Conservation (phyloP, 2,113 vertebrate genomes). For the Scopus umbretta region DNA sequence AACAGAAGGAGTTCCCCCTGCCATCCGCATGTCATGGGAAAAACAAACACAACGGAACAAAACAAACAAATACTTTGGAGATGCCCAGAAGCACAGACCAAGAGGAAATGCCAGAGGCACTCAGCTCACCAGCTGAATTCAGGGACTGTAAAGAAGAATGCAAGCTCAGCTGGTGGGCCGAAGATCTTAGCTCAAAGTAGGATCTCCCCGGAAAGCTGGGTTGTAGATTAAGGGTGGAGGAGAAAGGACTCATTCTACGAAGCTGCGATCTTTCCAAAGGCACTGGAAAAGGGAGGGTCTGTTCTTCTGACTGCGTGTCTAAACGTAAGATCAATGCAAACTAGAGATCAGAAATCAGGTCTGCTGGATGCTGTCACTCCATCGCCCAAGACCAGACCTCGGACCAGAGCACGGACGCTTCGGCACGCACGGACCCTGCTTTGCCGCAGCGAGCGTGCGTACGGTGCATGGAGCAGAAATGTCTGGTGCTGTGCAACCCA, state of each 20-base stretch:
- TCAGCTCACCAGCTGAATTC: slow-evolving; percentile 77
- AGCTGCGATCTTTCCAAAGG: slow-evolving; percentile 82
- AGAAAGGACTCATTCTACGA: slow-evolving; percentile 79
- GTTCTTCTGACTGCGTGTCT: slow-evolving; percentile 80
- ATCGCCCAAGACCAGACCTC: neutral
- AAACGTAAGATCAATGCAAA: slow-evolving; percentile 78
- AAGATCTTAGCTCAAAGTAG: slow-evolving; percentile 80
- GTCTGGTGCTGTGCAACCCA: neutral
- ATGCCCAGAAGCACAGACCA: slow-evolving; percentile 69
- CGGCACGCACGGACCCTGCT: neutral
- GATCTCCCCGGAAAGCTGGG: slow-evolving; percentile 79
- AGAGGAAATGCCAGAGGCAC: slow-evolving; percentile 60
- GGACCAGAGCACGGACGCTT: neutral
- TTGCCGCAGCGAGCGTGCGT: neutral
- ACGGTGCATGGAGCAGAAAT: rapidly evolving
- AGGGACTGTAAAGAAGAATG: slow-evolving; percentile 80
- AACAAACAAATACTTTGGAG: slow-evolving; percentile 53
- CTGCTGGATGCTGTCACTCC: neutral
- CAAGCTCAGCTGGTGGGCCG: slow-evolving; percentile 79
- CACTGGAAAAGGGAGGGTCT: slow-evolving; percentile 79
- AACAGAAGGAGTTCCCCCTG: slow-evolving; percentile 31
- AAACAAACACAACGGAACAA: slow-evolving; percentile 50
- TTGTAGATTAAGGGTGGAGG: slow-evolving; percentile 80
- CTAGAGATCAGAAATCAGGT: slow-evolving; percentile 59
- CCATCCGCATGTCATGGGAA: slow-evolving; percentile 46